These are phyloP conservation scores for Archips crataeganus DNA, from an alignment of 2,888 invertebrate genomes.

Conservation along the genomic window DNA sequence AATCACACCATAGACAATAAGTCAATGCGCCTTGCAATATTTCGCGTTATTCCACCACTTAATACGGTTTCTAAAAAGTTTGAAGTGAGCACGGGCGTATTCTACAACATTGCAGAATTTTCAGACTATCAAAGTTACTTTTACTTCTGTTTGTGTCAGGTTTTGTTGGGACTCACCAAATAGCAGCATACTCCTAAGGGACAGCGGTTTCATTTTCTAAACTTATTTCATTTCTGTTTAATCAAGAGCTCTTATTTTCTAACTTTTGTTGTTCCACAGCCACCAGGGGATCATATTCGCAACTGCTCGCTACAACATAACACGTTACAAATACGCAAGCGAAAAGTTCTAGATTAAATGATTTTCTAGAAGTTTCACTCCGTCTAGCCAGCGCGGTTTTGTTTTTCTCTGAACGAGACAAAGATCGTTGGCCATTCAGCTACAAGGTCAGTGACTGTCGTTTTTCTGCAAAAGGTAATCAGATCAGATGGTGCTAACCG, in stretches of 20 bases:
- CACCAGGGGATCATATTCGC: conserved; percentile 6
- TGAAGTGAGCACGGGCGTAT: not conserved
- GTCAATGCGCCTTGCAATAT: not conserved
- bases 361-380: conserved; percentile 4
- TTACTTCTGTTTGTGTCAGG: conserved; percentile 3
- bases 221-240: conserved; percentile 20
- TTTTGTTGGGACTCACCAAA: not conserved
- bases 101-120: not conserved
- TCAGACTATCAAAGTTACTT: conserved; percentile 1
- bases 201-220: conserved; percentile 1
- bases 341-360: not conserved
- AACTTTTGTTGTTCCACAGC: conserved; percentile 12
- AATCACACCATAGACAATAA: not conserved
- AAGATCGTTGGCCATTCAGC: conserved; percentile 5
- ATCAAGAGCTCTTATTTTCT: conserved; percentile 13
- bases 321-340: not conserved
- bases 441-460: conserved; percentile 5
- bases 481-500: conserved; percentile 52
- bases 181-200: conserved; percentile 7
- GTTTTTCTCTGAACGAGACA: conserved; percentile 1
- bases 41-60: not conserved
- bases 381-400: conserved; percentile 22
- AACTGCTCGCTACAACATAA: not conserved
- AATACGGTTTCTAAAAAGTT: not conserved
- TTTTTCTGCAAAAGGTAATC: conserved; percentile 13